Percentiles rank a stretch among this genome's conserved stretches.
Evolutionary conservation across 2,888 invertebrate genomes (phyloP).

Genomic region (Chrysopilus asiliformis): DNA sequence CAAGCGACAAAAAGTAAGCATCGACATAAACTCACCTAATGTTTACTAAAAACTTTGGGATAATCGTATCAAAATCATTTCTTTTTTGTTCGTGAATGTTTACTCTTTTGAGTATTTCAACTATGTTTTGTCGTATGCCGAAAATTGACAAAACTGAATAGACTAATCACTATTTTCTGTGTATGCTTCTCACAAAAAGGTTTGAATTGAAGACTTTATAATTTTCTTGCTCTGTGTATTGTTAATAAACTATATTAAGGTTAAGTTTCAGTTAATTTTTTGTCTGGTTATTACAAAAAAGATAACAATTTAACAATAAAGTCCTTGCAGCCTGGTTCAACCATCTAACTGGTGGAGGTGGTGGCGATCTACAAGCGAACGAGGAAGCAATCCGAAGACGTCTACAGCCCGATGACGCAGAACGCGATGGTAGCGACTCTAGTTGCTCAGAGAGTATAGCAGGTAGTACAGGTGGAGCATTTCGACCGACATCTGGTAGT

Average conservation of each 20-base stretch:
- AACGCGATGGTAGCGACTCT: constrained; percentile 55
- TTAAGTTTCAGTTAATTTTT: constrained; percentile 1
- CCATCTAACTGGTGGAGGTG: constrained; percentile 38
- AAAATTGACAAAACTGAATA: not conserved
- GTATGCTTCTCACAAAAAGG: too few species aligned
- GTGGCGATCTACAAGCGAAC: constrained; percentile 38
- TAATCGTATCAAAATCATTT: too few species aligned
- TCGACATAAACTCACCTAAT: too few species aligned
- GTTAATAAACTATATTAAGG: not conserved
- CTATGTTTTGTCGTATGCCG: not conserved
- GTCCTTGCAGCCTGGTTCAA: constrained; percentile 50
- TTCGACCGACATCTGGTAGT: constrained; percentile 38
- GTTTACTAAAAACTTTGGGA: too few species aligned
- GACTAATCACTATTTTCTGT: not conserved
- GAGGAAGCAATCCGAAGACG: constrained; percentile 36
- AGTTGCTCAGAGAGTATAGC: constrained; percentile 54
- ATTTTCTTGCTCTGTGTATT: too few species aligned
- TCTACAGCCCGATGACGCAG: constrained; percentile 48
- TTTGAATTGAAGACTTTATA: too few species aligned
- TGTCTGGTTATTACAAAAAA: constrained; percentile 7
- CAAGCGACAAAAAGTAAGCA: too few species aligned
- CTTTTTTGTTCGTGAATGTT: too few species aligned
- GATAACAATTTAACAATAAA: constrained; percentile 18
- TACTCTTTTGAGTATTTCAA: too few species aligned
- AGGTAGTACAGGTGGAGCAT: constrained; percentile 37